phyloP scores from a whole-genome alignment of 2,113 vertebrate species.

The Spheniscus mendiculus region DNA sequence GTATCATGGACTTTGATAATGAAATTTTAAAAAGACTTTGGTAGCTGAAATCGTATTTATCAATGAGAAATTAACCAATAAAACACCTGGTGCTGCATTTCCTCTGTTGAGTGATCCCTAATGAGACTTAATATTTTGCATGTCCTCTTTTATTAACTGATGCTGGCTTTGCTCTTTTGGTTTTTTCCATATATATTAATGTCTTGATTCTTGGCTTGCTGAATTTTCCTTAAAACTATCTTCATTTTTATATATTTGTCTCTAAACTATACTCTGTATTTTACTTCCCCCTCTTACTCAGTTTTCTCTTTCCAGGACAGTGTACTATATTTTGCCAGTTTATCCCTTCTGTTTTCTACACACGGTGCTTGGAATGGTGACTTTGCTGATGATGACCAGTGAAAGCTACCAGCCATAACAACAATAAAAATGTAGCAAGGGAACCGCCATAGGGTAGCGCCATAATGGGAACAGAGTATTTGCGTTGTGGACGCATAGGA shows the following conservation, averaged over 20 bases:
- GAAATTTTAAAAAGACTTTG: not conserved
- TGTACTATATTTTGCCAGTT: not conserved
- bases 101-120: not conserved
- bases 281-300: not conserved
- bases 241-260: not conserved
- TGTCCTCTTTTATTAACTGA: not conserved
- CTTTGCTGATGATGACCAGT: not conserved
- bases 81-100: not conserved
- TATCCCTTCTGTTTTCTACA: not conserved
- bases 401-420: not conserved
- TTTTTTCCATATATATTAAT: not conserved
- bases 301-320: not conserved
- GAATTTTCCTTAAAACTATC: not conserved
- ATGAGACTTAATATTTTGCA: not conserved
- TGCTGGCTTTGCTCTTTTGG: not conserved
- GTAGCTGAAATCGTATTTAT: not conserved
- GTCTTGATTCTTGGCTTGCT: not conserved
- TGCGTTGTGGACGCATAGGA: not conserved
- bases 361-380: not conserved
- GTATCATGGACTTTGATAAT: not conserved
- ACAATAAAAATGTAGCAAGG: not conserved
- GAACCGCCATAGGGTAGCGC: rapidly evolving
- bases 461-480: not conserved
- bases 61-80: not conserved
- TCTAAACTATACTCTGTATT: not conserved